Base-by-base conservation (phyloP, 2,113 vertebrate species). In the Globicephala melas region DNA sequence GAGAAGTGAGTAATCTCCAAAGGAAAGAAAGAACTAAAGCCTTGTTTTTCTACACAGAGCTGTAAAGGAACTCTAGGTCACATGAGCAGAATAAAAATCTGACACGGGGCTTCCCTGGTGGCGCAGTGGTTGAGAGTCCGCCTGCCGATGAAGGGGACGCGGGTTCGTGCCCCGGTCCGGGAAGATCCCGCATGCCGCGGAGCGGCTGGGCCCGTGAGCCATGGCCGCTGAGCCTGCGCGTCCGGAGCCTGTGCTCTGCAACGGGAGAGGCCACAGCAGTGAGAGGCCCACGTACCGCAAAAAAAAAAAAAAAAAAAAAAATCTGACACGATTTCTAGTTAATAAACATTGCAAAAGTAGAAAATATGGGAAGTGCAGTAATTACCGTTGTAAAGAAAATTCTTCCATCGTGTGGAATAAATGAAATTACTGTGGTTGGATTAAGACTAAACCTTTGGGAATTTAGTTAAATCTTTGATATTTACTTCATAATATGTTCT, bases 371-470 rank as follows among this genome's bases (percentile, higher is more conserved):
- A 20, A 76, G 3, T 14, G 53, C 44, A 47, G 0, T 80, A 73
- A 44, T 77, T 74, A 74, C 31, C 60, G 1, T 93, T 88, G 25
- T 89, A 82, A 81, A 62, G 31, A 93, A 89, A 63, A 89, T 70
- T 60, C 44, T 38, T 82, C 47, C 26, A 47, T 20, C 20, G 5
- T 95, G 26, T 89, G 18, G 6, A 36, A 20, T 63, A 23, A 47
- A 55, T 81, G 62, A 90, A 47, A 79, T 67, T 9, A 65, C 36
- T 38, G 17, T 25, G 10, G 36, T 95, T 79, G 74, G 17, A 79
- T 97, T 89, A 90, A 70, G 97, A 21, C 38, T 33, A 93, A 97
- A 82, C 3, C 12, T 53, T 95, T 50, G 13, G 44, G 84, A 53
- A 71, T 79, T 92, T 82, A 7, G 0, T 87, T 83, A 50, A 96